Base-by-base conservation (phyloP, 2,888 invertebrate species). In the Pristionchus maxplancki region DNA sequence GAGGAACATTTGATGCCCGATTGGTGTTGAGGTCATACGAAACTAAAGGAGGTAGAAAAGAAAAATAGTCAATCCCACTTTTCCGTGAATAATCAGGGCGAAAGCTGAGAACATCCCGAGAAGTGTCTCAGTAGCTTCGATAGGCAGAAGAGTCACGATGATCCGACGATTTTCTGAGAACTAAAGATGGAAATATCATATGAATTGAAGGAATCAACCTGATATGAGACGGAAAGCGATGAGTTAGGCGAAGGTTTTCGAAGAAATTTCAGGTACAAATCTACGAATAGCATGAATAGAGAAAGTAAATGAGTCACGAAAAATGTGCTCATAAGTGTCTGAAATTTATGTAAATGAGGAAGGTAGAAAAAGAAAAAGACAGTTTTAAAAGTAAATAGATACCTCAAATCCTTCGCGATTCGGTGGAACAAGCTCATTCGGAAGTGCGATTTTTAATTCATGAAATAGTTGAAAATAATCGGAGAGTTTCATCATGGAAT, bases 251-350 rank as follows among this genome's bases (percentile, higher is more conserved):
- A 8, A 24, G n/a, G 24, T 48, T 28, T 40, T 28, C 78, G 44
- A 15, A 78, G 24, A 24, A 78, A 78, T 28, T 78, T 78, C n/a
- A 78, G 6, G n/a, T 44, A 78, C 28, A 78, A 78, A 48, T 78
- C 78, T 1, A 78, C 8, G 28, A 9, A 28, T 11, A 78, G 28
- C n/a, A 78, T n/a, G 5, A 48, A 17, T 3, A 78, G 28, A n/a
- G 78, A 48, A 13, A 78, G 28, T 11, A n/a, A 1, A 28, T 44
- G 44, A 5, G 78, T 48, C 24, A 78, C n/a, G 28, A 40, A 5
- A 44, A 44, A 28, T 44, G 37, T 8, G 13, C 37, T 71, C 64
- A 64, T 71, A 13, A 71, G 34, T 6, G 20, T 17, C 34, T 37
- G 37, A 17, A 1, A 28, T 64, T n/a, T n/a, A n/a, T n/a, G n/a